Conservation (phyloP, 2,113 vertebrate species). For the Sphyrna mokarran region DNA sequence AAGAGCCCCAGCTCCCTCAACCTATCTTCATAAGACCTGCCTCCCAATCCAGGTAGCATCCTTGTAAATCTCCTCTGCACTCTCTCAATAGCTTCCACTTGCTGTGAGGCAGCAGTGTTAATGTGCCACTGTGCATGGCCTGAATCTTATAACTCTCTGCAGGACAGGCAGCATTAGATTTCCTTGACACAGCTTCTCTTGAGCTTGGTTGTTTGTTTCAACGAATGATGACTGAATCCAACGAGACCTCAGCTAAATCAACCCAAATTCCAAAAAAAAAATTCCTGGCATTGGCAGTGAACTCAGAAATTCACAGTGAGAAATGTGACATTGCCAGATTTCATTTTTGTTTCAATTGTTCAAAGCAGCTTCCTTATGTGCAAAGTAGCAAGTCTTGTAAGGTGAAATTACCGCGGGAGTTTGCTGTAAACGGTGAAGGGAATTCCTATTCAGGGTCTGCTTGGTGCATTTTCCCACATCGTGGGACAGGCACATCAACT, state of each 20-base stretch:
- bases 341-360: not conserved
- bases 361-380: not conserved
- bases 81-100: too few relatives aligned
- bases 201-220: not conserved
- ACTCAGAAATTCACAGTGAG: not conserved
- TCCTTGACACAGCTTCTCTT: not conserved
- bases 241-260: not conserved
- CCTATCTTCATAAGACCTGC: too few relatives aligned
- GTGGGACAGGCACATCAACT: not conserved
- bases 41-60: too few relatives aligned
- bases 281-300: not conserved
- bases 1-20: too few relatives aligned
- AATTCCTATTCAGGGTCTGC: slow-evolving; percentile 9
- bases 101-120: too few relatives aligned
- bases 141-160: not conserved
- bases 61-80: too few relatives aligned
- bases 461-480: slow-evolving; percentile 26
- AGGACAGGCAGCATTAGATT: not conserved
- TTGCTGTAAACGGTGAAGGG: not conserved
- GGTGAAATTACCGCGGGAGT: not conserved
- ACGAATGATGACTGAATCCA: not conserved
- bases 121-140: too few relatives aligned
- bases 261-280: not conserved
- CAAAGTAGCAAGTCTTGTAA: not conserved
- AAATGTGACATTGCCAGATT: not conserved